Evolutionary conservation across 2,797 vertebrate genomes (phyloP).

Genomic region (Ambastaia sidthimunki): DNA sequence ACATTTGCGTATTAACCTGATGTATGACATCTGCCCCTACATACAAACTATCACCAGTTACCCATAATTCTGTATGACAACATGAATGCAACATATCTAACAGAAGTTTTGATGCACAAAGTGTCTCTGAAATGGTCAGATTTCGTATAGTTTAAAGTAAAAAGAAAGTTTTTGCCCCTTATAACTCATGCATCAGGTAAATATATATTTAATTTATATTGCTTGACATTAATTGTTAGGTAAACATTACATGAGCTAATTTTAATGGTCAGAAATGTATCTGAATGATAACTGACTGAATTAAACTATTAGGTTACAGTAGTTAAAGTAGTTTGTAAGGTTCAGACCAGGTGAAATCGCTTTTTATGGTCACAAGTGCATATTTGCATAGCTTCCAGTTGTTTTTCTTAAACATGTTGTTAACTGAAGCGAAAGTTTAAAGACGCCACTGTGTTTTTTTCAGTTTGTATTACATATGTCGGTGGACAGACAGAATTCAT

Average conservation of each 20-base stretch:
- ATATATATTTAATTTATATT: too few relatives aligned
- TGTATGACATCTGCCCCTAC: background rate
- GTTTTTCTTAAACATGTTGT: background rate
- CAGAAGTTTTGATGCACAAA: background rate
- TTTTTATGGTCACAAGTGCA: background rate
- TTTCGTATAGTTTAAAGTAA: too few relatives aligned
- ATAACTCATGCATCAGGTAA: too few relatives aligned
- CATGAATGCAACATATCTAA: background rate
- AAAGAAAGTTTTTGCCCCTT: too few relatives aligned
- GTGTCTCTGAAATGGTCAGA: too few relatives aligned
- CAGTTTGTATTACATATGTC: slow-evolving; percentile 4
- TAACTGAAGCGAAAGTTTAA: background rate
- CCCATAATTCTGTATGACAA: background rate
- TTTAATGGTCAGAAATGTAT: background rate
- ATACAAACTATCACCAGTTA: background rate
- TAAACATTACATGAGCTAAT: background rate
- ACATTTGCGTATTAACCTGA: background rate
- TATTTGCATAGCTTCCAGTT: background rate
- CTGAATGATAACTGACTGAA: background rate
- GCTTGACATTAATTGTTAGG: too few relatives aligned
- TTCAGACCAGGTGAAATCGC: background rate
- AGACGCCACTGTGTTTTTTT: background rate
- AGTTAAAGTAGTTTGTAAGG: background rate
- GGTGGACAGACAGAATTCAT: background rate
- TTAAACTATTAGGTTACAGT: background rate